phyloP scores from a whole-genome alignment of 2,113 vertebrate genomes.

The Sander vitreus region DNA sequence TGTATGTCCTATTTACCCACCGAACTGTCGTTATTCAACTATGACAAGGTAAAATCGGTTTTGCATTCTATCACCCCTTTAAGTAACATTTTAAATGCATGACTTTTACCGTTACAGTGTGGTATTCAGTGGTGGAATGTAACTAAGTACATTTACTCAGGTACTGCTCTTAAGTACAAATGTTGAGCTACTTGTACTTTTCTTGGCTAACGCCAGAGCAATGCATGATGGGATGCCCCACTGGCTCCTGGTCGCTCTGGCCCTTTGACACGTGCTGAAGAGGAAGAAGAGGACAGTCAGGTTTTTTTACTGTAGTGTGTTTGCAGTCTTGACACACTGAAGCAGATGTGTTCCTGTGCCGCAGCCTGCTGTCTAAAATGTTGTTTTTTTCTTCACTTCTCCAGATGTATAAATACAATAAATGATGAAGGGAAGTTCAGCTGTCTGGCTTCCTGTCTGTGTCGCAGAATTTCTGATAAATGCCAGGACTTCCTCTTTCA shows the following conservation, averaged over 20 bases:
- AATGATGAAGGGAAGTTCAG: constrained; percentile 15
- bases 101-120: too few species aligned
- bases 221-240: constrained; percentile 91
- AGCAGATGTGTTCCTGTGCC: not conserved
- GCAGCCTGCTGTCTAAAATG: constrained; percentile 1
- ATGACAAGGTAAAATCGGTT: too few species aligned
- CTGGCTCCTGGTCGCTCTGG: constrained; percentile 86
- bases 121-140: too few species aligned
- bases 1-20: too few species aligned
- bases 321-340: too few species aligned
- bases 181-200: too few species aligned
- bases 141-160: too few species aligned
- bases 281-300: not conserved
- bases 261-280: constrained; percentile 78
- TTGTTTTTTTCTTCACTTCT: constrained; percentile 13
- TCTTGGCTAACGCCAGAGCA: constrained; percentile 87
- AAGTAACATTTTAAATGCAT: too few species aligned
- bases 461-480: constrained; percentile 4
- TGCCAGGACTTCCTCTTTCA: not conserved
- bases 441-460: constrained; percentile 1
- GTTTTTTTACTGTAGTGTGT: too few species aligned
- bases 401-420: constrained; percentile 29
- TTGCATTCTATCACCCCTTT: too few species aligned
- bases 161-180: too few species aligned
- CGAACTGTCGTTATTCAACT: too few species aligned